Evolutionary conservation across 2,113 vertebrate species (phyloP).

Genomic region (Actenoides hombroni): DNA sequence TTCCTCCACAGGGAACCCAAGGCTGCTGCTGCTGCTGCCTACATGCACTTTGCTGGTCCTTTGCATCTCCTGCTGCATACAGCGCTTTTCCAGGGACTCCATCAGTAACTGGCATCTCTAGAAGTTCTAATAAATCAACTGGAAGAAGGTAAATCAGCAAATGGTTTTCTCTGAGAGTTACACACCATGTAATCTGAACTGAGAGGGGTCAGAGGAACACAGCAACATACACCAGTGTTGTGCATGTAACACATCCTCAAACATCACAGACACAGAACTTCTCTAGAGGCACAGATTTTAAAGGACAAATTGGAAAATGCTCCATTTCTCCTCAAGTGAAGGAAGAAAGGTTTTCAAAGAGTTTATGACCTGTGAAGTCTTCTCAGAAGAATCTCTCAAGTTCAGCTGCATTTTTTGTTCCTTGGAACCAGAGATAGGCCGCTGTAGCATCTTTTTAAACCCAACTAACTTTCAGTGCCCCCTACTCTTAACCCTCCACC

Average conservation of each 20-base stretch:
- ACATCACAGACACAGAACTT: rapidly evolving
- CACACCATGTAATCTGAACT: neutral
- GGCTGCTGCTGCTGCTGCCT: neutral
- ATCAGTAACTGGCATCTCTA: neutral
- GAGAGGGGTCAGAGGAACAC: neutral
- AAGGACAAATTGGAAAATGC: neutral
- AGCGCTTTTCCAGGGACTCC: neutral
- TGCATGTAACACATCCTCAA: neutral
- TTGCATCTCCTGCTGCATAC: rapidly evolving
- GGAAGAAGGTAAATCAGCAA: neutral
- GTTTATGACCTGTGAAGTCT: neutral
- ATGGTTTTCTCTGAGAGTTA: neutral
- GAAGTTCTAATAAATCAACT: neutral
- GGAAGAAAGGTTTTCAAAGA: neutral
- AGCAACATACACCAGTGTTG: neutral
- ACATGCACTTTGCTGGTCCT: neutral
- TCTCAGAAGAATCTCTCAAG: neutral
- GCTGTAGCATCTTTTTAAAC: neutral
- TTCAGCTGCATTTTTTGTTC: neutral
- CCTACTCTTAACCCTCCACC: neutral
- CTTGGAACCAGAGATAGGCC: neutral
- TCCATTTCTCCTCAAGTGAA: neutral
- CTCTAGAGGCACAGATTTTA: neutral
- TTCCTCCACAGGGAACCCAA: neutral
- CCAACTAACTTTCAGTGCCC: neutral